Base-by-base conservation (phyloP, 2,888 invertebrate species). In the Incurvaria masculella region DNA sequence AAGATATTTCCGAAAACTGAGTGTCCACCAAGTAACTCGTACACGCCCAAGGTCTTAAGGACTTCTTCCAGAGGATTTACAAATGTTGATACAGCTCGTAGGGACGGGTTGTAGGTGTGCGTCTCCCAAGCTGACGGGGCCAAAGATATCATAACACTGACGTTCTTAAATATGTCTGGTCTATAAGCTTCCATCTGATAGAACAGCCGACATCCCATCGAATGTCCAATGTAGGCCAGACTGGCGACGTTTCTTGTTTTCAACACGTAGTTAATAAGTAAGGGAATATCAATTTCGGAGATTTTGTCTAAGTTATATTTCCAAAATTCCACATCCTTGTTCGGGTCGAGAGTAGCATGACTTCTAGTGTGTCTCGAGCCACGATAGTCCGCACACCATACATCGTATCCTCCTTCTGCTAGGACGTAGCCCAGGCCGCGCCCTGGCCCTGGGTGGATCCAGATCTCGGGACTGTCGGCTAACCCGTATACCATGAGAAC, bases 341-440 rank as follows among this genome's bases (percentile, higher is more conserved):
- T 14, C 14, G 33, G 33, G 14, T 33, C 14, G 3, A 33, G 14
- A 6, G 8, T 63, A 2, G 57, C 50, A 44, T 73, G 67, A 20
- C 60, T 63, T 52, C 64, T 69, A 50, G 71, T 72, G 51, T 76
- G 75, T 60, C 67, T 69, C 55, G 74, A 74, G 20, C 75, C 75
- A 56, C 75, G 64, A 38, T 68, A 59, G 51, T 75, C 75, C 52
- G 60, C 69, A 45, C 75, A 53, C 75, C 75, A 76, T 43, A 76
- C 63, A 51, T 76, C 75, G 53, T 62, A 72, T 27, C 68, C 71
- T 26, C 63, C 58, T 40, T 69, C 64, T 3, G 67, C 61, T 47
- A 76, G 54, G 48, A 63, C 64, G 53, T 62, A 74, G 2, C 71
- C 69, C 44, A 73, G 46, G 1, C 73, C 73, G 20, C 62, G 58